Base-by-base conservation (phyloP, 2,888 invertebrate genomes). In the Dysmachus trigonus region DNA sequence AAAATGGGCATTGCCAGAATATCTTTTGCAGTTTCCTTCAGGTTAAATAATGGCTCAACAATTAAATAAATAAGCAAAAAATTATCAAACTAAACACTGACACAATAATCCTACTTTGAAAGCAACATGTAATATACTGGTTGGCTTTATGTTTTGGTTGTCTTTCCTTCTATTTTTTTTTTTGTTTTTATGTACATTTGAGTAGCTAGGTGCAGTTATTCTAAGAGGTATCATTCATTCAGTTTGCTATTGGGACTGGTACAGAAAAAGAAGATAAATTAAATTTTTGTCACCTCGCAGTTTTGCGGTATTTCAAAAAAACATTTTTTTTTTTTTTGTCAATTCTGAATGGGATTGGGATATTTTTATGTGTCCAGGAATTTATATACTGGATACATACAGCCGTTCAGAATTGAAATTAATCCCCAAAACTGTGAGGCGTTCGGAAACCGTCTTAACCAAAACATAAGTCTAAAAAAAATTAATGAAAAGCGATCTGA, bases 91-190 rank as follows among this genome's bases (percentile, higher is more conserved):
- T 85, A 85, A 76, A 86, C 86, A 86, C 82, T 86, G 86, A 81
- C 86, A 86, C 86, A 86, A 86, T 71, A 33, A 82, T 82, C 81
- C 86, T 86, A 86, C 86, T 41, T 81, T 74, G 72, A 38, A 86
- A 86, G 86, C 86, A 86, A 86, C 86, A 86, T 53, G 73, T 82
- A 86, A 38, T 71, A 38, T 71, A 81, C 62, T 38, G 33, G 74
- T 77, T 73, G 81, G 81, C 81, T 76, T 77, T 85, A 53, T 81
- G 72, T 86, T 86, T 79, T 85, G 74, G 62, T 82, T 72, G 33
- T 33, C 13, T 73, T 38, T 62, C 62, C 35, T 51, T 82, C 33
- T 41, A 30, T 82, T 47, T 62, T 10, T 18, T 71, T 41, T 76
- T 82, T 47, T 62, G n/a, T 18, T 71, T 41, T 76, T 86, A 62